These are phyloP conservation scores for Drosophila neocordata DNA, from an alignment of 1,140 invertebrate species.

Conservation along the genomic window DNA sequence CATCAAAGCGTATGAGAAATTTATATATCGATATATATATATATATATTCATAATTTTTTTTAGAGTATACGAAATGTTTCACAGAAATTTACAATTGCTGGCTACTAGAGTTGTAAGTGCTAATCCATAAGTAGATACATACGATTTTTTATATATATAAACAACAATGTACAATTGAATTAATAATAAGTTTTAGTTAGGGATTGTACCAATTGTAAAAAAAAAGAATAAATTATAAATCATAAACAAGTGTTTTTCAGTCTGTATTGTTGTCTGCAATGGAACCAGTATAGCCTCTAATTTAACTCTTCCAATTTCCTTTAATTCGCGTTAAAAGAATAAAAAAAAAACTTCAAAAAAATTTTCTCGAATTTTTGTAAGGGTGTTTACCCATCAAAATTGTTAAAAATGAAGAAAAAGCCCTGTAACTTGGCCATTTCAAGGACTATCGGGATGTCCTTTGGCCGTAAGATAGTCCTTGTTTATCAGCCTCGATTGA, in stretches of 20 bases:
- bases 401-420: neutral
- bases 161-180: slow-evolving; percentile 18
- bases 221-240: slow-evolving; percentile 35
- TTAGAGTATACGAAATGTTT: slow-evolving; percentile 74
- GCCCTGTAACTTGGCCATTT: neutral
- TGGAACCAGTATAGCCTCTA: no score
- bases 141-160: slow-evolving; percentile 30
- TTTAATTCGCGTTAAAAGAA: no score
- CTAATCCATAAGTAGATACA: slow-evolving; percentile 29
- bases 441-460: neutral
- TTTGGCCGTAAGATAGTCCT: neutral
- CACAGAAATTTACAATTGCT: slow-evolving; percentile 69
- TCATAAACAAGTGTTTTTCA: neutral
- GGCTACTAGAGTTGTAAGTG: slow-evolving; percentile 64
- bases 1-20: slow-evolving; percentile 19
- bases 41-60: slow-evolving; percentile 39
- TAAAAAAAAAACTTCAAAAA: no score
- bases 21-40: slow-evolving; percentile 29
- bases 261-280: no score
- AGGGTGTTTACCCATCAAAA: neutral
- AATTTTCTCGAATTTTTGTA: neutral
- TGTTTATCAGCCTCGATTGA: neutral
- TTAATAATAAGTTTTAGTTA: slow-evolving; percentile 31
- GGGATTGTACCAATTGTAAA: slow-evolving; percentile 36
- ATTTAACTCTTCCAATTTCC: no score